phyloP scores from a whole-genome alignment of 2,888 invertebrate genomes.

The Thysanoteuthis rhombus region DNA sequence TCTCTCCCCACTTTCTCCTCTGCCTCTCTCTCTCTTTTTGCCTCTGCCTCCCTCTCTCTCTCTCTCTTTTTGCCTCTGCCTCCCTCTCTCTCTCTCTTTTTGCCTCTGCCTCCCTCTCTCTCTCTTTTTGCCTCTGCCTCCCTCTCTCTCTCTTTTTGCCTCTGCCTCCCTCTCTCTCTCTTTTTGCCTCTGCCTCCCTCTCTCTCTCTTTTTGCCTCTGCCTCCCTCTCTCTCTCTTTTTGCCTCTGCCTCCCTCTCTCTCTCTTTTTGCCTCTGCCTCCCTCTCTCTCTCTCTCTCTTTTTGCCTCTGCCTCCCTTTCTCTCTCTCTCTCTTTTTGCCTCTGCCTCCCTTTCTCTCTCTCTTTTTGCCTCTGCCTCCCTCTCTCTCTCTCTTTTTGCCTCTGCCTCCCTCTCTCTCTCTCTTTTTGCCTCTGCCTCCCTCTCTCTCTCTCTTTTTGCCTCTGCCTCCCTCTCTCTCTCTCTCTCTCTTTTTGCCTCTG shows the following conservation, averaged over 20 bases:
- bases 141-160: no score
- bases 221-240: no score
- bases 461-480: neutral
- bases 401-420: neutral
- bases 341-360: no score
- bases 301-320: neutral
- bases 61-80: neutral
- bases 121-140: neutral
- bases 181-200: no score
- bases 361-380: neutral
- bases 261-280: neutral
- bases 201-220: no score
- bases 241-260: neutral
- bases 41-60: neutral
- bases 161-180: neutral
- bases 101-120: accelerated
- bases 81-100: neutral
- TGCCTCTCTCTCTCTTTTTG: no score
- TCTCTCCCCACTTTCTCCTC: neutral
- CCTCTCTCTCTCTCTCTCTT: neutral
- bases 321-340: no score
- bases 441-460: no score
- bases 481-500: neutral
- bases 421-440: no score
- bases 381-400: no score